Percentiles rank a stretch among this genome's conserved stretches.
Evolutionary conservation across 2,113 vertebrate genomes (phyloP).

Genomic region (Chloebia gouldiae): DNA sequence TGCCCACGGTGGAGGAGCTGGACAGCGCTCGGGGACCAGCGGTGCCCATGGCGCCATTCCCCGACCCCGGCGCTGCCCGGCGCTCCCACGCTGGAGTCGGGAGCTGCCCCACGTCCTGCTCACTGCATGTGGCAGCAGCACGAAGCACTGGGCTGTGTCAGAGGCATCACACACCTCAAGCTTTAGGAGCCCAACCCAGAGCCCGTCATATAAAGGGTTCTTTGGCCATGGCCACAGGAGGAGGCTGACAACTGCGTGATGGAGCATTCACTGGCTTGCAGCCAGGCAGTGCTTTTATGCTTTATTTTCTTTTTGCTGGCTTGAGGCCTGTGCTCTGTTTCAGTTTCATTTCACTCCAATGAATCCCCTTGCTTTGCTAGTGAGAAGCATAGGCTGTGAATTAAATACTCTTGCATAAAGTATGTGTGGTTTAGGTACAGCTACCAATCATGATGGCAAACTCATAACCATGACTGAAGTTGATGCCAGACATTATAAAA

Average conservation of each 20-base stretch:
- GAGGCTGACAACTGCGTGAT: not conserved
- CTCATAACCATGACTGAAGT: not conserved
- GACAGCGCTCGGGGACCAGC: rapidly evolving
- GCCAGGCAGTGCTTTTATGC: not conserved
- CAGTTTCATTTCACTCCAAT: slow-evolving; percentile 47
- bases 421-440: slow-evolving; percentile 1
- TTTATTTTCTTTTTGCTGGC: not conserved
- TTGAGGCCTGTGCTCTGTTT: not conserved
- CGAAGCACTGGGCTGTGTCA: not conserved
- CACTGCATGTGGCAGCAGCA: rapidly evolving
- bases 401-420: slow-evolving; percentile 26
- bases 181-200: not conserved
- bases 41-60: rapidly evolving
- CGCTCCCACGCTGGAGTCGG: rapidly evolving
- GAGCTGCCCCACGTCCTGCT: not conserved
- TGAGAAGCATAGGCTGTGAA: not conserved
- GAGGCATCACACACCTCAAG: not conserved
- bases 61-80: rapidly evolving
- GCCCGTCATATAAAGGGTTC: not conserved
- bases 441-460: not conserved
- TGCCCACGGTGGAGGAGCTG: not conserved
- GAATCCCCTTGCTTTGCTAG: not conserved
- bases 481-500: slow-evolving; percentile 12
- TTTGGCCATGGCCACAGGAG: not conserved
- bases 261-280: not conserved